A percentile compares a stretch with the other conserved stretches of the same genome.
Evolutionary conservation across 2,888 invertebrate species (phyloP).

Genomic region (Ichneumon xanthorius): DNA sequence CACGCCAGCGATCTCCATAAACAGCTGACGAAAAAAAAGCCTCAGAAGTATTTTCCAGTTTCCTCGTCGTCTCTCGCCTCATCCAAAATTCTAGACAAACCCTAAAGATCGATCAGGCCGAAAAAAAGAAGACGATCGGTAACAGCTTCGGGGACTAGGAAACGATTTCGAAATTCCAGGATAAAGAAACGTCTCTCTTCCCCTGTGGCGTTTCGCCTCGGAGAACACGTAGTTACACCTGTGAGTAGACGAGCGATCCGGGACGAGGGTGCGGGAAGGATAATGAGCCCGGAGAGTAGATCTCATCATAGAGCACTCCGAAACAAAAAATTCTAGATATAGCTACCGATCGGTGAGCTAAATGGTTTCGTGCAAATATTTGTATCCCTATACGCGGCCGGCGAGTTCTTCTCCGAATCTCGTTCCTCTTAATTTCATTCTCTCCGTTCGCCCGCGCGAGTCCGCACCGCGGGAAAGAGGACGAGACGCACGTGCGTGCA

Average conservation of each 20-base stretch:
- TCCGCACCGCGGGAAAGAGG: neutral
- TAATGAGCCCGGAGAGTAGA: slow-evolving; percentile 26
- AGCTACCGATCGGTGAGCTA: slow-evolving; percentile 40
- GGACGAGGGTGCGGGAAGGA: slow-evolving; percentile 37
- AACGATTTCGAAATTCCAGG: slow-evolving; percentile 55
- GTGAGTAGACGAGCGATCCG: slow-evolving; percentile 43
- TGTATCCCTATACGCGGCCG: slow-evolving; percentile 44
- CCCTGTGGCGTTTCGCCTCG: slow-evolving; percentile 30
- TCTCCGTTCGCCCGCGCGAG: neutral
- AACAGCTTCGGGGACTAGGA: slow-evolving; percentile 29
- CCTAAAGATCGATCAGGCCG: slow-evolving; percentile 45
- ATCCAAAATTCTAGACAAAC: slow-evolving; percentile 69
- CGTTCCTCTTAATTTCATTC: slow-evolving; percentile 37
- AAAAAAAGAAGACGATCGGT: slow-evolving; percentile 25
- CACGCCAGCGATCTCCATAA: slow-evolving; percentile 32
- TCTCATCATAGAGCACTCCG: neutral
- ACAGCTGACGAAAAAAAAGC: slow-evolving; percentile 27
- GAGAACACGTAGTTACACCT: slow-evolving; percentile 44
- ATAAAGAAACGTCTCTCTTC: slow-evolving; percentile 58
- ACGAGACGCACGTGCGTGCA: slow-evolving; percentile 73
- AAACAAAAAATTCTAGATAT: slow-evolving; percentile 1
- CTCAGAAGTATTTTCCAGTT: neutral
- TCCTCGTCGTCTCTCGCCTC: slow-evolving; percentile 39
- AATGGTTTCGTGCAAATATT: slow-evolving; percentile 53
- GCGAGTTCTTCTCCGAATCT: slow-evolving; percentile 35